Base-by-base conservation (phyloP, 1,140 invertebrate genomes). In the Ceratitis capitata region DNA sequence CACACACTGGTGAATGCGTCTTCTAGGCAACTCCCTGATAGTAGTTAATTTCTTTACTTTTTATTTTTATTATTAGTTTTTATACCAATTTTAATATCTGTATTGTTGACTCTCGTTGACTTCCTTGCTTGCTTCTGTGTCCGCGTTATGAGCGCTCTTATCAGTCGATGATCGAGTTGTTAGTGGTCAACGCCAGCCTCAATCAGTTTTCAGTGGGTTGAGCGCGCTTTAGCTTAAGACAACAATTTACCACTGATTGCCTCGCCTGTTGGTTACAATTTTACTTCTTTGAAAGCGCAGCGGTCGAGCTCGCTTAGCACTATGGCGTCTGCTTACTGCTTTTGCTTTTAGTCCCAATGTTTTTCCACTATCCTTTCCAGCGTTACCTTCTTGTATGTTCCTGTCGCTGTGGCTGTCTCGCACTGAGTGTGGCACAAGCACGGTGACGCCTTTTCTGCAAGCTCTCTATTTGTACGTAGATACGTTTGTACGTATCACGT, bases 371-470 rank as follows among this genome's bases (percentile, higher is more conserved):
- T 19, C 45, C 23, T 45, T 45, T 78, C 45, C 32, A 23, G 39
- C 39, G 39, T 78, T 78, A 39, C 69, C 29, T 64, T 45, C n/a
- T n/a, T n/a, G n/a, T n/a, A 39, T 78, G 69, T 78, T 78, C 69
- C 45, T 47, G 69, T 45, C 69, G 45, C 69, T 47, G 19, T 23
- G 69, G 32, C 39, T 78, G 69, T n/a, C 69, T 78, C 26, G 49
- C 82, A 6, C 7, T 83, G 82, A 83, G 82, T 83, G 45, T 53
- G 82, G 49, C 49, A n/a, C n/a, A 83, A 45, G 16, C 26, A 83
- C 45, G 45, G 47, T 51, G 87, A 88, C 87, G 87, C 87, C 87
- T 87, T 87, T 85, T 86, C 84, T 84, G 82, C 45, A 84, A 83
- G 82, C 29, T 84, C 47, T 83, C n/a, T n/a, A n/a, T n/a, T n/a